Base-by-base conservation (phyloP, 35 echinoderm and acorn worm species). In the Nesometra sesokonis region DNA sequence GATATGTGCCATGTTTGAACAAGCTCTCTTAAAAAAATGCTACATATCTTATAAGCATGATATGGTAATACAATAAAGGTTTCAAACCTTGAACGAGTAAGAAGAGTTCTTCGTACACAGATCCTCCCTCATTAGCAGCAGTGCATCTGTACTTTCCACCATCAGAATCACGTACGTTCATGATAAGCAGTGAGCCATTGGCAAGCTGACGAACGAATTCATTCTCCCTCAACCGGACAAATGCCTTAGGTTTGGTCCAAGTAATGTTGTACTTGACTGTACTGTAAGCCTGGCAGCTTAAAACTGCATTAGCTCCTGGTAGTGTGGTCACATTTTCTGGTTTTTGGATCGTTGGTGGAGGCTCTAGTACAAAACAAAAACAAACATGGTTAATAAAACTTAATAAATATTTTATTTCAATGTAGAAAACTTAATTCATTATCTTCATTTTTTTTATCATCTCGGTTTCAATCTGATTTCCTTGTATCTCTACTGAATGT, bases 61-160 rank as follows among this genome's bases (percentile, higher is more conserved):
- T n/a, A n/a, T n/a, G n/a, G 38, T 43, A 15, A 43, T 43, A 43
- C 5, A 43, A 2, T 17, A 27, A 67, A 35, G 0, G 13, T 13
- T 0, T 15, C 88, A 33, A 77, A 99, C 96, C 93, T 94, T 99
- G 92, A 0, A 99, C 88, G 35, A 88, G 85, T 29, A 99, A 81
- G 40, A 38, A 34, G 57, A 99, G 88, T 46, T 88, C 86, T 3
- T 87, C 85, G 36, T 88, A 78, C n/a, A 76, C 88, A 46, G 88
- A 77, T 5, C 96, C 96, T 1, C 96, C 96, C 80, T 99, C 96
- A 85, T 99, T 94, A 23, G 77, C 83, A 8, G 96, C 93, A 15
- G 89, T 92, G 39, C 96, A 99, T 5, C 96, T 38, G 36, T 94
- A 99, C 13, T 35, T 52, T 4, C 96, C 96, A 46, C 67, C 85